phyloP scores from a whole-genome alignment of 1,140 invertebrate species.

The Bombus difficillimus region DNA sequence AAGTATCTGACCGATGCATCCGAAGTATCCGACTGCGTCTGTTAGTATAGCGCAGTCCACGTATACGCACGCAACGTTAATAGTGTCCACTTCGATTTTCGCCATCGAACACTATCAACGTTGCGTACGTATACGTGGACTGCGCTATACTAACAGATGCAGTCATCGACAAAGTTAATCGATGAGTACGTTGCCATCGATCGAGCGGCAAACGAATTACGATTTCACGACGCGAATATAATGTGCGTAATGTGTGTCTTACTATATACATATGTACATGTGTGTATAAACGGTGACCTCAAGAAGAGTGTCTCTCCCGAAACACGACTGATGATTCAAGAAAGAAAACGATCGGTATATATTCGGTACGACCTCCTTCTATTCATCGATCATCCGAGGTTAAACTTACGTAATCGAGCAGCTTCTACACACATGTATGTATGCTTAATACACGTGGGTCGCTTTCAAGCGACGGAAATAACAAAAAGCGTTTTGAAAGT shows the following conservation, averaged over 20 bases:
- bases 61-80: no score
- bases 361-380: not conserved
- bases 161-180: conserved; percentile 45
- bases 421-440: not conserved
- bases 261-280: not conserved
- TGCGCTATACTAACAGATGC: conserved; percentile 16
- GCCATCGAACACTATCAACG: not conserved
- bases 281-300: not conserved
- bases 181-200: conserved; percentile 40
- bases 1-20: not conserved
- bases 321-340: not conserved
- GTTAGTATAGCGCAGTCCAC: no score
- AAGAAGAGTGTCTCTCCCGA: not conserved
- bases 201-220: conserved; percentile 5
- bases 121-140: not conserved
- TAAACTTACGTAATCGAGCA: conserved; percentile 2
- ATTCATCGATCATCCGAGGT: conserved; percentile 25
- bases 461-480: conserved; percentile 27
- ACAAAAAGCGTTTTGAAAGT: conserved; percentile 15
- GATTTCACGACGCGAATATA: conserved; percentile 5
- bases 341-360: not conserved
- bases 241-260: no score
- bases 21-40: no score
- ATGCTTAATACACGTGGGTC: not conserved
- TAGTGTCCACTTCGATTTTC: not conserved